phyloP scores from a whole-genome alignment of 2,797 vertebrate genomes.

The Leuciscus waleckii region DNA sequence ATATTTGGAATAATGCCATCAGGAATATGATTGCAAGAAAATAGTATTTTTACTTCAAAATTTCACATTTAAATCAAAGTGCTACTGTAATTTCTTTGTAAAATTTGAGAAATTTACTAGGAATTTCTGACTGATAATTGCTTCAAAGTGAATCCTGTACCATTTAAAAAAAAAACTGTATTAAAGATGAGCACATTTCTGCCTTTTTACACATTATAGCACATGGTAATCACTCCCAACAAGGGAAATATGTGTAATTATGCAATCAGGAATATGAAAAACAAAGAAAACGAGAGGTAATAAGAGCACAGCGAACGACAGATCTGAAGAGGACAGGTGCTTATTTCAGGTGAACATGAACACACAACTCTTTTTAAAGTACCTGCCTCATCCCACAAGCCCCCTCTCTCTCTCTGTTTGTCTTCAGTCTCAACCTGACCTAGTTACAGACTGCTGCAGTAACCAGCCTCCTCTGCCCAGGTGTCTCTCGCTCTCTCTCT shows the following conservation, averaged over 20 bases:
- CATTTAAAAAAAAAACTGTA: too few species aligned
- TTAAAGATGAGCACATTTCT: not conserved
- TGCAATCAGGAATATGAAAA: not conserved
- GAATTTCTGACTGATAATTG: not conserved
- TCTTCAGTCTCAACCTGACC: slow-evolving; percentile 54
- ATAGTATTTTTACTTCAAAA: not conserved
- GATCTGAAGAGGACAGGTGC: slow-evolving; percentile 12
- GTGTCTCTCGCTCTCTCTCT: not conserved
- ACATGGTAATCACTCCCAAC: not conserved
- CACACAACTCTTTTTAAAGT: not conserved
- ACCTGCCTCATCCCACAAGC: slow-evolving; percentile 10
- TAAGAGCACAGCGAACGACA: not conserved
- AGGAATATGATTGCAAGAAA: not conserved
- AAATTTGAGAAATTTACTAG: not conserved
- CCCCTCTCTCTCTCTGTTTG: not conserved
- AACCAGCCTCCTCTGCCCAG: slow-evolving; percentile 41
- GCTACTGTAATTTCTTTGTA: too few species aligned
- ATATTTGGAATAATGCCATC: not conserved
- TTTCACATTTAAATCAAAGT: not conserved
- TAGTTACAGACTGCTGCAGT: slow-evolving; percentile 60
- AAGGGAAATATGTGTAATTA: not conserved
- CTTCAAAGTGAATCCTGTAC: not conserved
- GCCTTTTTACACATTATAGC: not conserved
- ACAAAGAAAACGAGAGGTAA: not conserved
- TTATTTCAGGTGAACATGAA: slow-evolving; percentile 18